phyloP scores from a whole-genome alignment of 2,113 vertebrate species.

The Ctenodactylus gundi region DNA sequence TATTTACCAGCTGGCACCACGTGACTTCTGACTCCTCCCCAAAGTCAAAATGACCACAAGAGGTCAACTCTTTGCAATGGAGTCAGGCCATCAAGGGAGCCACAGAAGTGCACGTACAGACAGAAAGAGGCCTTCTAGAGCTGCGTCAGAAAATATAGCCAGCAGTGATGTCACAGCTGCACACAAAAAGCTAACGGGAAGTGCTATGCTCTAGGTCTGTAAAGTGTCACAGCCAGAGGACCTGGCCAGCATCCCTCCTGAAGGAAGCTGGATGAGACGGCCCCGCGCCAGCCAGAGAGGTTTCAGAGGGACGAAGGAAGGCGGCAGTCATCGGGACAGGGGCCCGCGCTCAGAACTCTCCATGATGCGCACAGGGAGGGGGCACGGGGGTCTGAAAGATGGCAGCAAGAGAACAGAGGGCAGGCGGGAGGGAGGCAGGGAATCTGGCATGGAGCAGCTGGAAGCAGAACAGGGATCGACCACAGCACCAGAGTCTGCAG shows the following conservation, averaged over 20 bases:
- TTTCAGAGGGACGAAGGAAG: not conserved
- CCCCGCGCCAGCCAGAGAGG: not conserved
- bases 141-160: too few relatives aligned
- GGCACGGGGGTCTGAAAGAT: not conserved
- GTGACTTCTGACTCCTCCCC: too few relatives aligned
- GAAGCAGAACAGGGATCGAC: not conserved
- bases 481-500: not conserved
- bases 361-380: too few relatives aligned
- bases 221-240: not conserved
- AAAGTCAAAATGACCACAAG: too few relatives aligned
- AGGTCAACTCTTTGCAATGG: too few relatives aligned
- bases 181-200: not conserved
- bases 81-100: too few relatives aligned
- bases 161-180: too few relatives aligned
- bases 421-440: not conserved
- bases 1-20: too few relatives aligned
- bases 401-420: not conserved
- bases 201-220: not conserved
- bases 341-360: not conserved
- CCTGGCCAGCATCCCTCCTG: not conserved
- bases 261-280: not conserved
- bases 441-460: not conserved
- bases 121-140: too few relatives aligned
- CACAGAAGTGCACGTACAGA: too few relatives aligned
- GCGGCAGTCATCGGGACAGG: not conserved